Evolutionary conservation across 2,113 vertebrate species (phyloP), one percentile per base, ranked within the genome.

Genomic region (Sturnus vulgaris): DNA sequence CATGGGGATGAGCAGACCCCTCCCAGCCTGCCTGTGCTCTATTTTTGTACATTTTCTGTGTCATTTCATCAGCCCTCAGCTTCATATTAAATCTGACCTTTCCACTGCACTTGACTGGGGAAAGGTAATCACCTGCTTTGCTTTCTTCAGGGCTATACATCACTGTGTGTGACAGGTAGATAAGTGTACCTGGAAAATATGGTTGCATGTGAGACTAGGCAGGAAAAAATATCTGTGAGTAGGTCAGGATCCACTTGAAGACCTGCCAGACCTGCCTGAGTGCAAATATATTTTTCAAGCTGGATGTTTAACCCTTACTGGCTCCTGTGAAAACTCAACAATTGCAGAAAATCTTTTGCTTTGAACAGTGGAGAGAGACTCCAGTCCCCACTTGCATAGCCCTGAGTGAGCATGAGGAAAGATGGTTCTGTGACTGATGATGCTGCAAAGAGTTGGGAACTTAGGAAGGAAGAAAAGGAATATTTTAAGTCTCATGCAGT

Each of bases 31-130:
- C 65, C 71, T 40, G 21, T 0, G 0, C 40, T 91, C 86, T 60
- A n/a, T 73, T 96, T 86, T 42, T 49, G 65, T 33, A 20, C 31
- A 4, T 86, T 82, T 75, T 86, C 92, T 95, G 68, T 93, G 94
- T 88, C 76, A 47, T 75, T 92, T 86, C 65, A 77, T 82, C 1
- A 0, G n/a, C 61, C 63, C 82, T 66, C 90, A 39, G 81, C 89
- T 92, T 91, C 75, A 5, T 24, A 83, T 93, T 94, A 92, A 93
- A 86, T 66, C 85, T 95, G 92, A 93, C 86, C 96, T 95, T 97
- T 95, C 73, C 33, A 10, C 81, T 52, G 33, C 76, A 40, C 91
- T 79, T 66, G 71, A 47, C 72, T 59, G 68, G 47, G 60, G 80
- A 81, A 77, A 88, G 60, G 55, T 37, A 84, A 94, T 93, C 92